Evolutionary conservation across 2,797 vertebrate genomes (phyloP).

Genomic region (Sebastes matsubarae): DNA sequence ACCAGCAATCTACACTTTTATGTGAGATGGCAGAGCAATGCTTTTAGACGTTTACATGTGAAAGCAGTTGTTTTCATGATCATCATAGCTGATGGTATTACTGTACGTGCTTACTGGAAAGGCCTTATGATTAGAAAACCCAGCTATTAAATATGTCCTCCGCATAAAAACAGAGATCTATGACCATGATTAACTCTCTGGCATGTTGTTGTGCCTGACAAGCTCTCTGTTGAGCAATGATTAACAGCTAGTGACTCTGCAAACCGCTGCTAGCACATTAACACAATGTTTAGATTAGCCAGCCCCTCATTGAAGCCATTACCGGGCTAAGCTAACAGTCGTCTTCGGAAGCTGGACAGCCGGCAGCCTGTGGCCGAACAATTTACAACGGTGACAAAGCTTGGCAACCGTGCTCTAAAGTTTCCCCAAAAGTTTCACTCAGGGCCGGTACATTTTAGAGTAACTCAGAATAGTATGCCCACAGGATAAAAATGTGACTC

Average conservation of each 20-base stretch:
- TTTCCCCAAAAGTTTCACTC: slow-evolving; percentile 62
- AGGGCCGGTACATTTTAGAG: slow-evolving; percentile 46
- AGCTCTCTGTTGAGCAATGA: slow-evolving; percentile 81
- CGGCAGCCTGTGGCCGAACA: slow-evolving; percentile 44
- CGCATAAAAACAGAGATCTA: slow-evolving; percentile 73
- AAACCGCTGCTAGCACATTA: slow-evolving; percentile 70
- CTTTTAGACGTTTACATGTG: neutral
- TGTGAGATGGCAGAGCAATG: neutral
- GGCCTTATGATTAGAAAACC: slow-evolving; percentile 67
- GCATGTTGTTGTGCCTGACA: slow-evolving; percentile 71
- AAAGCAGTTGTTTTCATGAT: slow-evolving; percentile 17
- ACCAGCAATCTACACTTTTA: neutral
- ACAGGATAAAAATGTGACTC: slow-evolving; percentile 66
- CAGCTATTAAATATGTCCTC: slow-evolving; percentile 71
- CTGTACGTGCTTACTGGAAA: slow-evolving; percentile 55
- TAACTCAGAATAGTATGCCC: slow-evolving; percentile 61
- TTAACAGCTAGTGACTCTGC: slow-evolving; percentile 83
- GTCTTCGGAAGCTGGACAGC: slow-evolving; percentile 33
- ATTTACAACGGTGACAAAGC: slow-evolving; percentile 55
- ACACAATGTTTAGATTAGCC: slow-evolving; percentile 76
- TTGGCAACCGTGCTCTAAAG: slow-evolving; percentile 52
- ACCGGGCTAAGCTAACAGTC: slow-evolving; percentile 60
- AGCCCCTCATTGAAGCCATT: slow-evolving; percentile 61
- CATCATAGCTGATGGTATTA: slow-evolving; percentile 23
- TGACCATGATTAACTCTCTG: slow-evolving; percentile 74